Base-by-base conservation (phyloP, 1,140 invertebrate genomes). In the Tribolium madens region DNA sequence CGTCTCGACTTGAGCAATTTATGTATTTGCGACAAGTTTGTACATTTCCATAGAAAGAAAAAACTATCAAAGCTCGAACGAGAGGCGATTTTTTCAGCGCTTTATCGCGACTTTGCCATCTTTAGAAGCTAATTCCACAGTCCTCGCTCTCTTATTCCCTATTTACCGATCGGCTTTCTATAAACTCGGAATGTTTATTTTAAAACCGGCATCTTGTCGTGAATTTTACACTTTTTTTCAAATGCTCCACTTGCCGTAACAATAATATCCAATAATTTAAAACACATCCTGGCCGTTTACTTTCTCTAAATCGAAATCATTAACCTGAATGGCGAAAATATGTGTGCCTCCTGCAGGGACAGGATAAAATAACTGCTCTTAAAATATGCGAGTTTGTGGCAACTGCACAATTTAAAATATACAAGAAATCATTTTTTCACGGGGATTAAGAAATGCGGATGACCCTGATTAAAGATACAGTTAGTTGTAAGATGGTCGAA, bases 281-380 rank as follows among this genome's bases (percentile, higher is more conserved):
- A 14, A 57, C 18, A 5, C 26, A n/a, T 31, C 26, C 57, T 64
- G 21, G 10, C 26, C 26, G 26, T 64, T 64, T 64, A 13, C 57
- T 57, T 21, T 57, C 52, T 57, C 52, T 57, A 57, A 57, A 64
- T 33, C 12, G 57, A 64, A 33, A 33, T 33, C 17, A n/a, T 64
- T 64, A 64, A 33, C 26, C 57, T 14, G 26, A 18, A 64, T 64
- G 26, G 57, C 57, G 57, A n/a, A 64, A 64, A 64, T 33, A 33
- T 14, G 18, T 33, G 21, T 26, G 4, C 14, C 57, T 64, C 57
- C 57, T 33, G 26, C 57, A 33, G 57, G n/a, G 57, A n/a, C 9
- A 1, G 12, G n/a, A 33, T 26, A 33, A n/a, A 64, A 31, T 64
- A 13, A 42, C 36, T 64, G 57, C 26, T 31, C 57, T 64, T 31